Evolutionary conservation across 1,140 invertebrate genomes (phyloP).

Genomic region (Nylanderia fulva): DNA sequence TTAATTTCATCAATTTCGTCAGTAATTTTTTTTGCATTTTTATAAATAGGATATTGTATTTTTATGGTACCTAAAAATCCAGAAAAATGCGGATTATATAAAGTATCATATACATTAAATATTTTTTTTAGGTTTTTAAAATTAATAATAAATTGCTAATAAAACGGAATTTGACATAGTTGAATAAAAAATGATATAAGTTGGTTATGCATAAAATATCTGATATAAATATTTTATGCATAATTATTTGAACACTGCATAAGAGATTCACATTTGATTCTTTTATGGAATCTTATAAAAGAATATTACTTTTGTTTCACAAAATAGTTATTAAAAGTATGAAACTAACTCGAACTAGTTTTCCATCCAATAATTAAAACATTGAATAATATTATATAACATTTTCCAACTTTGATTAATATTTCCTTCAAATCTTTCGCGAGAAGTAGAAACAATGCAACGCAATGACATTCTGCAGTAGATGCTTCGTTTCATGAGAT

Average conservation of each 20-base stretch:
- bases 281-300: not conserved
- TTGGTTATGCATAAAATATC: too few species aligned
- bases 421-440: not conserved
- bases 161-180: not conserved
- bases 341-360: not conserved
- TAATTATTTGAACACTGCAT: not conserved
- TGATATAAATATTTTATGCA: not conserved
- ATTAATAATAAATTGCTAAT: not conserved
- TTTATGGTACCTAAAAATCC: too few species aligned
- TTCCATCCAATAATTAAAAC: not conserved
- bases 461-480: not conserved
- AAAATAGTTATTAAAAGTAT: not conserved
- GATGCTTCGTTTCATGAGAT: conserved; percentile 7
- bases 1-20: conserved; percentile 1
- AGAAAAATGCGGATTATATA: not conserved
- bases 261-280: not conserved
- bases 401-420: conserved; percentile 36
- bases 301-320: not conserved
- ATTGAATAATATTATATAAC: conserved; percentile 9
- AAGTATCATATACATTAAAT: not conserved
- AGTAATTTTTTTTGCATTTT: not conserved
- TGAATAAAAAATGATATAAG: not conserved
- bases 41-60: not conserved
- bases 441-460: not conserved
- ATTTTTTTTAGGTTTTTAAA: conserved; percentile 1